Conservation (phyloP, 2,797 vertebrate genomes). For the Fundulus diaphanus region DNA sequence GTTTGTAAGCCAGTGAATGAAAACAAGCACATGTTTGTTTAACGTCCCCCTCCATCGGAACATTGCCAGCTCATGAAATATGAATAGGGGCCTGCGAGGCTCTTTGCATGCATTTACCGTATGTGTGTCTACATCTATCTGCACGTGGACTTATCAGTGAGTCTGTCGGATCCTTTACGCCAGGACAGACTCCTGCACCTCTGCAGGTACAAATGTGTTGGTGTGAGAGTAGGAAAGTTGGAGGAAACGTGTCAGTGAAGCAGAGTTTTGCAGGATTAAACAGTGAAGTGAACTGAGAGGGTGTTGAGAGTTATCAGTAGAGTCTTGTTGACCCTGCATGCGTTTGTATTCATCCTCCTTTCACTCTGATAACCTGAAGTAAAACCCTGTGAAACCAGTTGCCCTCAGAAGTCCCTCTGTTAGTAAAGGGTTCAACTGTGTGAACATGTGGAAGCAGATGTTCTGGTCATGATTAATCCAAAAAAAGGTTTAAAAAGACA, state of each 20-base stretch:
- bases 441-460: not conserved
- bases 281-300: not conserved
- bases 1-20: slow-evolving; percentile 54
- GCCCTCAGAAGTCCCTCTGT: not conserved
- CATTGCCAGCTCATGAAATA: slow-evolving; percentile 61
- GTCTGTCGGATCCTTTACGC: slow-evolving; percentile 51
- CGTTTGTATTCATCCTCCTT: not conserved
- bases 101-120: slow-evolving; percentile 15
- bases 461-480: no score
- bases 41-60: slow-evolving; percentile 45
- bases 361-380: not conserved
- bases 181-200: slow-evolving; percentile 27
- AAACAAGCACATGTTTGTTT: slow-evolving; percentile 69
- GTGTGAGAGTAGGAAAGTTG: not conserved
- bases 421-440: not conserved
- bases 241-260: not conserved
- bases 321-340: not conserved
- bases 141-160: slow-evolving; percentile 40
- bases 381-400: not conserved
- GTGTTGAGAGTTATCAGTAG: not conserved
- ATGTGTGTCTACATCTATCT: slow-evolving; percentile 18
- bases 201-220: slow-evolving; percentile 9
- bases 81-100: slow-evolving; percentile 56
- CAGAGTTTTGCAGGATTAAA: slow-evolving; percentile 5
- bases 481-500: no score